Conservation (phyloP, 1,140 invertebrate species). For the Drosophila yakuba region DNA sequence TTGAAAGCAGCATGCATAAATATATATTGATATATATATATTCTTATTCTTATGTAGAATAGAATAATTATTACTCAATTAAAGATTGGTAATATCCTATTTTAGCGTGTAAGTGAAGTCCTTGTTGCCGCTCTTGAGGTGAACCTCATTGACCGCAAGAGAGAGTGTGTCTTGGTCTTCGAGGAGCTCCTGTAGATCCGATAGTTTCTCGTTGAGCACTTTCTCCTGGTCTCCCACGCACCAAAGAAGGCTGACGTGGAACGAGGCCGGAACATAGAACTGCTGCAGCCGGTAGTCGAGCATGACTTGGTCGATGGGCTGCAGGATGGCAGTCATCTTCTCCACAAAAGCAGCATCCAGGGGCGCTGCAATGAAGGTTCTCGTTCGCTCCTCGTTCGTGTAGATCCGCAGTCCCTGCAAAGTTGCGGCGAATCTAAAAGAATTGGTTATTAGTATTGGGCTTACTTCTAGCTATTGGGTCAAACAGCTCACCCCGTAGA, state of each 20-base stretch:
- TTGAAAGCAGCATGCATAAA: neutral
- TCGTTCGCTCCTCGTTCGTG: constrained; percentile 72
- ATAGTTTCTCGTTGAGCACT: constrained; percentile 43
- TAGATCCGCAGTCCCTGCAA: constrained; percentile 57
- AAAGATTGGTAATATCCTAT: constrained; percentile 13
- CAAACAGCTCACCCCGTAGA: constrained; percentile 33
- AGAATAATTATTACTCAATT: too few relatives aligned
- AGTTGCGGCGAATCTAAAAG: constrained; percentile 38
- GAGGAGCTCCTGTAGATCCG: constrained; percentile 45
- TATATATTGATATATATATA: neutral
- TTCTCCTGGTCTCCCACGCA: constrained; percentile 68
- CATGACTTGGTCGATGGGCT: constrained; percentile 71
- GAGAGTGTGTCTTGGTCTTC: constrained; percentile 66
- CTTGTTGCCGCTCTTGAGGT: constrained; percentile 85
- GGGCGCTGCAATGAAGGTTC: constrained; percentile 70
- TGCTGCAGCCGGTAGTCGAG: constrained; percentile 61
- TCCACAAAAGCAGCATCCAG: constrained; percentile 53
- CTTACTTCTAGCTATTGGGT: neutral
- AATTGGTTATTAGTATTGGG: neutral
- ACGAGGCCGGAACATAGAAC: constrained; percentile 73
- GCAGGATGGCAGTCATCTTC: constrained; percentile 58
- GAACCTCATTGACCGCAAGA: constrained; percentile 72
- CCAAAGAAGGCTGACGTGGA: constrained; percentile 77
- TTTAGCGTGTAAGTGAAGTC: constrained; percentile 79
- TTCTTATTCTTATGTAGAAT: too few relatives aligned